phyloP scores from a whole-genome alignment of 2,797 vertebrate species.

The Pteronotus mesoamericanus region DNA sequence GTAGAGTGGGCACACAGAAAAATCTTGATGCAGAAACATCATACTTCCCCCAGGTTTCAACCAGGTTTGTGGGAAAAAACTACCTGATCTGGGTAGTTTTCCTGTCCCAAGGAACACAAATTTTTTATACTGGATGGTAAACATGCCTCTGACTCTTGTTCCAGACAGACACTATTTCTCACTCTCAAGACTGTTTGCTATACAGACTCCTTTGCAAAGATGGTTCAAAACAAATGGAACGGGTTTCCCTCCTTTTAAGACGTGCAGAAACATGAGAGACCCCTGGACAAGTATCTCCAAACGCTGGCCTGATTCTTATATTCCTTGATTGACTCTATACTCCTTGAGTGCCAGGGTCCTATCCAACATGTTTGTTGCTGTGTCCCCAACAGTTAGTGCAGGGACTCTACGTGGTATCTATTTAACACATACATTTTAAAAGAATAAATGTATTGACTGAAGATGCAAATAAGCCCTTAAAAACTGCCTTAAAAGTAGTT shows the following conservation, averaged over 20 bases:
- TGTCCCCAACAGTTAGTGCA: not conserved
- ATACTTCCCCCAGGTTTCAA: constrained; percentile 90
- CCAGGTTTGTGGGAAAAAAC: constrained; percentile 90
- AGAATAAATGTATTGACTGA: not conserved
- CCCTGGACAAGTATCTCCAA: not conserved
- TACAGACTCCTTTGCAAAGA: not conserved
- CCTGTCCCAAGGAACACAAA: constrained; percentile 84
- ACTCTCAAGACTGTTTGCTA: not conserved
- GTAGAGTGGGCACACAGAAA: constrained; percentile 92
- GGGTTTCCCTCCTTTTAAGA: not conserved
- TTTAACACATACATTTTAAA: not conserved
- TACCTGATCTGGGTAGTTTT: constrained; percentile 86
- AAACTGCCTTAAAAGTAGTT: not conserved
- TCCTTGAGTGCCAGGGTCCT: not conserved
- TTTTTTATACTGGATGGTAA: not conserved
- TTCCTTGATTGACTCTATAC: not conserved
- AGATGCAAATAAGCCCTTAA: not conserved
- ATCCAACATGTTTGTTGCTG: not conserved
- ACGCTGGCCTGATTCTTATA: not conserved
- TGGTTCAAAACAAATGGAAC: not conserved
- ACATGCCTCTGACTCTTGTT: not conserved
- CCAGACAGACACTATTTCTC: not conserved
- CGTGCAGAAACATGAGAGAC: not conserved
- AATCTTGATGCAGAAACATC: constrained; percentile 83
- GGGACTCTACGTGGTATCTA: not conserved